phyloP scores from a whole-genome alignment of 2,797 vertebrate species.

The Sebastes hubbsi region DNA sequence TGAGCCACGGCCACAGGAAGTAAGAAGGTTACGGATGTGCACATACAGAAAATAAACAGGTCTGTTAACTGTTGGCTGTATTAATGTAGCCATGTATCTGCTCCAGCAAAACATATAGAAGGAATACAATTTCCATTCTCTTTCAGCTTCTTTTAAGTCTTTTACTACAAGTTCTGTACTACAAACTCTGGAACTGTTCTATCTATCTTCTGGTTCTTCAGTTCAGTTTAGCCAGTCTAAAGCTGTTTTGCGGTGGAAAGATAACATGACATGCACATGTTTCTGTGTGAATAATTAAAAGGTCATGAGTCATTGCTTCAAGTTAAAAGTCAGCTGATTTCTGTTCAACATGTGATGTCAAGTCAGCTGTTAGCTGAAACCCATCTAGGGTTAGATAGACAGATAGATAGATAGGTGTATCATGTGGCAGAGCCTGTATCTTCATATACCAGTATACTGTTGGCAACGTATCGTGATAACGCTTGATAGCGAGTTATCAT shows the following conservation, averaged over 20 bases:
- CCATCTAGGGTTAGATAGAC: no score
- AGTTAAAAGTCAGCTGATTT: constrained; percentile 33
- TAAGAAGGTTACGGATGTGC: background rate
- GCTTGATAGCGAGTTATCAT: background rate
- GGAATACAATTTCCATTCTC: background rate
- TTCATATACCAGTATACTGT: background rate
- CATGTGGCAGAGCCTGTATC: background rate
- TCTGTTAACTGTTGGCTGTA: background rate
- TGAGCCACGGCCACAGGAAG: background rate
- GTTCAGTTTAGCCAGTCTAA: background rate
- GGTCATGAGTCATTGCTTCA: constrained; percentile 6
- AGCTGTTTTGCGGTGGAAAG: background rate
- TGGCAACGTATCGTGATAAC: background rate
- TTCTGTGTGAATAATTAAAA: background rate
- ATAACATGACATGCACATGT: background rate
- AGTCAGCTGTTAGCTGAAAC: background rate
- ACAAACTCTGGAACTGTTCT: background rate
- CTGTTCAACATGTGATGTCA: constrained; percentile 5
- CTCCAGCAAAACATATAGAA: background rate
- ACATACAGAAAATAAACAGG: background rate
- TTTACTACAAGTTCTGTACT: background rate
- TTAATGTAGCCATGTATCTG: background rate
- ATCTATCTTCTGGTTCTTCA: background rate
- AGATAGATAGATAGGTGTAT: no score
- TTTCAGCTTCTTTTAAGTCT: background rate